Evolutionary conservation across 2,888 invertebrate genomes (phyloP).

Genomic region (Melangyna quadrimaculata): DNA sequence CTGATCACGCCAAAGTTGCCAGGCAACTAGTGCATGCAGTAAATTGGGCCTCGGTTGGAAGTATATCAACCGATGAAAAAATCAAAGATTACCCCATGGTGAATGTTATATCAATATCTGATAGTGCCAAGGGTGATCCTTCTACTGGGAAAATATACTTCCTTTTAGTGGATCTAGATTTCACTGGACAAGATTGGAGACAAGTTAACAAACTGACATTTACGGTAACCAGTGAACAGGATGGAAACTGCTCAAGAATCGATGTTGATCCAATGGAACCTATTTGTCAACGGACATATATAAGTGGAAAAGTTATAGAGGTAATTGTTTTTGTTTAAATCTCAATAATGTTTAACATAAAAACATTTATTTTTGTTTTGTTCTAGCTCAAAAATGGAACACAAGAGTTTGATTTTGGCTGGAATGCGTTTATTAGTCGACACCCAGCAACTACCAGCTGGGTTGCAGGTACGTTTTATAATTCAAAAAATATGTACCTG

Average conservation of each 20-base stretch:
- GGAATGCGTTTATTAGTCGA: slow-evolving; percentile 75
- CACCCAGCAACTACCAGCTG: slow-evolving; percentile 77
- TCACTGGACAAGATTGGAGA: slow-evolving; percentile 79
- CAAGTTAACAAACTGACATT: slow-evolving; percentile 78
- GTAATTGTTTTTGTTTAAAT: slow-evolving; percentile 63
- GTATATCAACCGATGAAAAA: slow-evolving; percentile 76
- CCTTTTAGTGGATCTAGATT: slow-evolving; percentile 79
- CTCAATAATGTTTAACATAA: not conserved
- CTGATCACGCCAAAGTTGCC: slow-evolving; percentile 79
- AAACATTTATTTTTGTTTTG: not conserved
- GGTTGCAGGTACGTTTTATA: not conserved
- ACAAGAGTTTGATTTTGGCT: slow-evolving; percentile 73
- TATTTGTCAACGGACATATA: slow-evolving; percentile 78
- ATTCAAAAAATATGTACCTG: not conserved
- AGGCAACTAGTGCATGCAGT: slow-evolving; percentile 78
- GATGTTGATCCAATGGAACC: slow-evolving; percentile 81
- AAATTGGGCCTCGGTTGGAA: slow-evolving; percentile 79
- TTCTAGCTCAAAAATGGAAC: slow-evolving; percentile 74
- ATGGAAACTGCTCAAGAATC: slow-evolving; percentile 75
- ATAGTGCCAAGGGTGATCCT: slow-evolving; percentile 73
- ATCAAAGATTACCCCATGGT: slow-evolving; percentile 80
- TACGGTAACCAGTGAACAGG: slow-evolving; percentile 78
- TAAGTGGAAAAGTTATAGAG: slow-evolving; percentile 78
- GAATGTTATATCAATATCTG: slow-evolving; percentile 80
- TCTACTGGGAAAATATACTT: slow-evolving; percentile 80